A percentile compares a stretch with the other conserved stretches of the same genome.
These are phyloP conservation scores for Netelia fuscicornis DNA, from an alignment of 2,888 invertebrate species.

Conservation along the genomic window DNA sequence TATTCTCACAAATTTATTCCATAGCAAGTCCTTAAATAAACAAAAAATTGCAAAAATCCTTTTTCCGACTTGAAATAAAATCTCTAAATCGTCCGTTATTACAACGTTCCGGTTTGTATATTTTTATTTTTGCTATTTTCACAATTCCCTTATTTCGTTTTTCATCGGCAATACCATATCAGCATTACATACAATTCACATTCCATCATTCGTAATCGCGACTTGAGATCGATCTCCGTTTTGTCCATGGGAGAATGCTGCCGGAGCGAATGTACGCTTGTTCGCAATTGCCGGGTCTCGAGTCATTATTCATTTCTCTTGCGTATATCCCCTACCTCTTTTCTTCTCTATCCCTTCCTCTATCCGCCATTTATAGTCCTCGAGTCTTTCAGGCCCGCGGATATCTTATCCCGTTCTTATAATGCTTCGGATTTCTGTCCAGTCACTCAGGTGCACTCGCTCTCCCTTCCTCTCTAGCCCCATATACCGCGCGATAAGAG, in stretches of 20 bases:
- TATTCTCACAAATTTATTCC: no score
- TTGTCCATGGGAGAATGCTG: constrained; percentile 36
- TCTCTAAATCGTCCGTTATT: not conserved
- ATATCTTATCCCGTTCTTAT: constrained; percentile 48
- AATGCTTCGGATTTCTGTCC: constrained; percentile 37
- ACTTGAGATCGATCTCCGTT: constrained; percentile 54
- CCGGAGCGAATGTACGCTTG: constrained; percentile 38
- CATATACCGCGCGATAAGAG: constrained; percentile 47
- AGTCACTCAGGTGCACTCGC: constrained; percentile 56
- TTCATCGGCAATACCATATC: constrained; percentile 44
- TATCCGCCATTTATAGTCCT: not conserved
- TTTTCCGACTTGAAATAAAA: not conserved
- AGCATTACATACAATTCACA: constrained; percentile 49
- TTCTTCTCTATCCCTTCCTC: constrained; percentile 5
- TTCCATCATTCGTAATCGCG: constrained; percentile 50
- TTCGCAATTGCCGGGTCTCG: constrained; percentile 61
- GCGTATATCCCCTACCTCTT: constrained; percentile 32
- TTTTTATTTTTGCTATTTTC: not conserved
- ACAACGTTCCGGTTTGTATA: constrained; percentile 8
- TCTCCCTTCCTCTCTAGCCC: not conserved
- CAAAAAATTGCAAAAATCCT: not conserved
- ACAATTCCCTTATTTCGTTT: constrained; percentile 8
- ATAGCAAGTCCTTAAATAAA: no score
- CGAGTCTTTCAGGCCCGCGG: constrained; percentile 23
- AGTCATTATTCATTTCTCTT: constrained; percentile 67